Conservation (phyloP, 2,888 invertebrate species). For the Prosapia bicincta region DNA sequence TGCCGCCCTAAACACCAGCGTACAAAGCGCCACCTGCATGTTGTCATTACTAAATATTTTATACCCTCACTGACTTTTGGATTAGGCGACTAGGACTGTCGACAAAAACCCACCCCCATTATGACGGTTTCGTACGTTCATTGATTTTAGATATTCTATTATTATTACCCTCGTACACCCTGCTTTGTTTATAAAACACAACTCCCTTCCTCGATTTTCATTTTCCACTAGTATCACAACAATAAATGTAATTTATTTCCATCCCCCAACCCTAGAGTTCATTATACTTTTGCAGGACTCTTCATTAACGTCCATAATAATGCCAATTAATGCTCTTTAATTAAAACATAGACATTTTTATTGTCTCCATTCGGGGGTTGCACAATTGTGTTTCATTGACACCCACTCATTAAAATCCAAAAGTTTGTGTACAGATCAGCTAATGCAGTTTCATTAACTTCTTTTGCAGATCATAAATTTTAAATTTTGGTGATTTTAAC, state of each 20-base stretch:
- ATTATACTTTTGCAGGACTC: slow-evolving; percentile 10
- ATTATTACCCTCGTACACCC: slow-evolving; percentile 15
- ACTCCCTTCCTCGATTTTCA: slow-evolving; percentile 17
- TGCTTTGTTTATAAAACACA: slow-evolving; percentile 17
- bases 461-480: too few species aligned
- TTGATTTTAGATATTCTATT: slow-evolving; percentile 22
- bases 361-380: background rate
- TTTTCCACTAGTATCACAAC: slow-evolving; percentile 11
- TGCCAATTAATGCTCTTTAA: background rate
- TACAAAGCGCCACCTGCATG: background rate
- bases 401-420: background rate
- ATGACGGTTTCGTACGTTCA: slow-evolving; percentile 13
- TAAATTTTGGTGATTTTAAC: too few species aligned
- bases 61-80: background rate
- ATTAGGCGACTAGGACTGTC: background rate
- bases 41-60: slow-evolving; percentile 16
- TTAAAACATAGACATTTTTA: background rate
- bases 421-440: background rate
- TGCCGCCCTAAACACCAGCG: background rate
- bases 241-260: background rate
- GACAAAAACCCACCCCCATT: background rate
- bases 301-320: slow-evolving; percentile 11
- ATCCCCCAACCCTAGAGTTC: background rate
- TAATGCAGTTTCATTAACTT: too few species aligned
- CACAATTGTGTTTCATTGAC: background rate